Evolutionary conservation across 2,797 vertebrate genomes (phyloP), one percentile per base, ranked within the genome.

Genomic region (Chrosomus eos): DNA sequence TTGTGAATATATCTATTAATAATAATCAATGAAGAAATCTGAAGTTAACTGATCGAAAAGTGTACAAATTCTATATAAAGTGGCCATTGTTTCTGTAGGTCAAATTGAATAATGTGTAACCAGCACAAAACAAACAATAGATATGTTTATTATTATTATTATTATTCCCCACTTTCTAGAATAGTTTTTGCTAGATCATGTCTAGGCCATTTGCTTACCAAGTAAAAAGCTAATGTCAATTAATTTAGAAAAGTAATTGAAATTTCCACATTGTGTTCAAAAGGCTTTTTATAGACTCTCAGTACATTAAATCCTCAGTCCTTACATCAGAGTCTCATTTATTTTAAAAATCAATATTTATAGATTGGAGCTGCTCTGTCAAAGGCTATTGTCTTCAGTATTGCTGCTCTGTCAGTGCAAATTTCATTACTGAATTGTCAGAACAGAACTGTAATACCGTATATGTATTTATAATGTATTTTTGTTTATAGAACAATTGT

Each of bases 271-370:
- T 75, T n/a, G 31, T 4, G 18, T 72, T 26, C 38, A 45, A 33
- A 81, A 23, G 13, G 18, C 53, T 60, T 38, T 81, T 74, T 53
- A 10, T 58, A 53, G 18, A 6, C n/a, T 58, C 23, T 13, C 23
- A 58, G 55, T 58, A 11, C 55, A 58, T n/a, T 58, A n/a, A n/a
- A 58, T 26, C 23, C 23, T 5, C 53, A 55, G 21, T 55, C 21
- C 53, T 55, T 8, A 23, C 21, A 23, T 23, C 53, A 55, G 21
- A 51, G 14, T 75, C 60, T 40, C 23, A 40, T 31, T 83, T 40
- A 53, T 76, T 83, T 55, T 2, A 76, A 67, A 83, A 77, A 68
- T 77, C 62, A 18, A 68, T 43, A 7, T 76, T 77, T 77, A 83
- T 68, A 53, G 48, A 67, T 33, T 31, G 6, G 23, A 9, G n/a